These are phyloP conservation scores for Agrochola circellaris DNA, from an alignment of 2,888 invertebrate genomes.

Conservation along the genomic window DNA sequence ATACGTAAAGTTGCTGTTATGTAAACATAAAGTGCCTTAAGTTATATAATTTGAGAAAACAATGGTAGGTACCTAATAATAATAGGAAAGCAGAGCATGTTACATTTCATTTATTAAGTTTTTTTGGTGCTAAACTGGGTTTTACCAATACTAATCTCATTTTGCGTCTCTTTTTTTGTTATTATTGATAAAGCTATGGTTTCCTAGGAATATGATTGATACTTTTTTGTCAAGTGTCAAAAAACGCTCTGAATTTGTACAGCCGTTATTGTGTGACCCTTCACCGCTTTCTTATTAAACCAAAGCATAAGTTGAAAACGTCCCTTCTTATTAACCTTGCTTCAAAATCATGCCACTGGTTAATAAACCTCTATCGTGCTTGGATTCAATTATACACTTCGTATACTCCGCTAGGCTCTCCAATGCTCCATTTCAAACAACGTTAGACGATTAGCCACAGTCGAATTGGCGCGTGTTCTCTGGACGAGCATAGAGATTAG, in stretches of 20 bases:
- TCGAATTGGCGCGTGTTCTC: conserved; percentile 59
- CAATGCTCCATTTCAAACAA: conserved; percentile 50
- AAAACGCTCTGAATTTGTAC: neutral
- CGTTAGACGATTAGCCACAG: conserved; percentile 53
- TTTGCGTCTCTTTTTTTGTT: neutral
- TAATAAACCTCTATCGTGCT: conserved; percentile 29
- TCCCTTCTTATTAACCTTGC: conserved; percentile 1
- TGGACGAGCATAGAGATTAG: conserved; percentile 55
- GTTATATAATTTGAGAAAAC: conserved; percentile 1
- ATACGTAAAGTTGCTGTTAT: conserved; percentile 17
- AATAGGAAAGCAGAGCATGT: neutral
- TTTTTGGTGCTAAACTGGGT: neutral
- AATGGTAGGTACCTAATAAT: neutral
- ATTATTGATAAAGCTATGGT: neutral
- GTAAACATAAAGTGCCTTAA: conserved; percentile 19
- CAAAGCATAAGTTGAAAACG: neutral
- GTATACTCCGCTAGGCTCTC: conserved; percentile 24
- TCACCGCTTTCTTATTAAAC: neutral
- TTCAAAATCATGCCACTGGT: conserved; percentile 22
- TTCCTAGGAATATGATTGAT: too few relatives aligned
- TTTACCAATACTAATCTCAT: neutral
- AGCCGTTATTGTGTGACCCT: neutral
- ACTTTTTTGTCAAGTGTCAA: neutral
- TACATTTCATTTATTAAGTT: neutral
- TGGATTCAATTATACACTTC: conserved; percentile 40